Percentiles rank a stretch among this genome's conserved stretches.
phyloP scores from a whole-genome alignment of 2,113 vertebrate species.

The Porphyrio hochstetteri region DNA sequence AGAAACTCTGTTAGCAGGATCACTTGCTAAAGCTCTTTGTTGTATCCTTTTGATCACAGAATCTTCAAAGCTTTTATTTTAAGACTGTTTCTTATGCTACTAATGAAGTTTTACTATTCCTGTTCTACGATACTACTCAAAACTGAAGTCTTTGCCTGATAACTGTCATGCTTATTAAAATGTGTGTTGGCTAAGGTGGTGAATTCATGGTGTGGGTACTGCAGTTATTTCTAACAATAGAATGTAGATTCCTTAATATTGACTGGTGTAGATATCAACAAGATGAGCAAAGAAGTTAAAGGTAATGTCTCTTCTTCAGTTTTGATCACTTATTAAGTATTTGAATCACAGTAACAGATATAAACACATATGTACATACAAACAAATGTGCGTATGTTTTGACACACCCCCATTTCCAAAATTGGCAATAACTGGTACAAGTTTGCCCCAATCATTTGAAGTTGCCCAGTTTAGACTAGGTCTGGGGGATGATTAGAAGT shows the following conservation, averaged over 20 bases:
- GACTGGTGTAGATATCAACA: constrained; percentile 85
- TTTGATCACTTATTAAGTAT: not conserved
- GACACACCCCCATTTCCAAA: not conserved
- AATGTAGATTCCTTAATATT: constrained; percentile 68
- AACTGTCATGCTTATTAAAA: not conserved
- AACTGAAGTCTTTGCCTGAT: not conserved
- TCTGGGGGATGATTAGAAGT: not conserved
- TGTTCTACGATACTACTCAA: not conserved
- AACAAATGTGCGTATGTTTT: not conserved
- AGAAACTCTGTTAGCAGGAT: constrained; percentile 90
- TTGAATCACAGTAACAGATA: not conserved
- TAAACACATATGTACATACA: not conserved
- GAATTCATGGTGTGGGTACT: not conserved
- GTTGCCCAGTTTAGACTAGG: not conserved
- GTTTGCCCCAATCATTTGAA: not conserved
- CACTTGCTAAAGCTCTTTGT: constrained; percentile 95
- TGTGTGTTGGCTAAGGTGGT: not conserved
- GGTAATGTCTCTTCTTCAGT: constrained; percentile 69
- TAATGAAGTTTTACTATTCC: not conserved
- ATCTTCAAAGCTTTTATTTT: not conserved
- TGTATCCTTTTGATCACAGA: constrained; percentile 87
- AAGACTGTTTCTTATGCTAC: not conserved
- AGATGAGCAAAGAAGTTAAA: constrained; percentile 87
- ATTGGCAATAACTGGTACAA: not conserved
- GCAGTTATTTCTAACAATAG: not conserved